Base-by-base conservation (phyloP, 2,888 invertebrate genomes). In the Sisyra terminalis region DNA sequence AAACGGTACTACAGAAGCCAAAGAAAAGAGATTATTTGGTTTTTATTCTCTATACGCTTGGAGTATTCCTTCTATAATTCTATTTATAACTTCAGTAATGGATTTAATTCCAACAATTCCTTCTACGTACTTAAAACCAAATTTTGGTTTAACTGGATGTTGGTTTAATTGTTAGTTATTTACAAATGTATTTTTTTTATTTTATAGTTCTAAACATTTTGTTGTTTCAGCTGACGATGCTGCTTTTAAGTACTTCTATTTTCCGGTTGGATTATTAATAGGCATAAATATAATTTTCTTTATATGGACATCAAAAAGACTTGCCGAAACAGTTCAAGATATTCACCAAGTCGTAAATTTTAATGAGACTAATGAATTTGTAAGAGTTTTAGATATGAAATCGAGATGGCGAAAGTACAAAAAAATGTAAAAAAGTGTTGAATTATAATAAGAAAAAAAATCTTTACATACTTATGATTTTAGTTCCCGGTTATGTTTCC, bases 241-340 rank as follows among this genome's bases (percentile, higher is more conserved):
- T 42, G 70, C 73, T 2, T 55, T 74, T 53, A 69, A 70, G 9
- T 75, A 73, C 53, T 75, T 75, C 58, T 75, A 75, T 57, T 69
- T 71, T 13, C 75, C 75, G 7, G 67, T 75, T 31, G 70, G 71
- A 2, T 49, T 70, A 13, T 65, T 75, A 29, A 62, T 75, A 2
- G 46, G 68, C 7, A 59, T 59, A 40, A 75, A 75, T 51, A 50
- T 70, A 37, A 52, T 69, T 8, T 64, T 75, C 49, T 74, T 75
- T 56, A 56, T 66, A 43, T 53, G 71, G 44, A 73, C 72, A 1
- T 68, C 71, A 31, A 54, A 68, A 42, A 66, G 66, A 40, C 65
- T 73, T 45, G 64, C 65, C 1, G 51, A 49, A 2, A 38, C 32
- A 3, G 15, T 35, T 15, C 45, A 36, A 38, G 31, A 31, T 30